phyloP scores from a whole-genome alignment of 2,113 vertebrate species.

The Euleptes europaea region DNA sequence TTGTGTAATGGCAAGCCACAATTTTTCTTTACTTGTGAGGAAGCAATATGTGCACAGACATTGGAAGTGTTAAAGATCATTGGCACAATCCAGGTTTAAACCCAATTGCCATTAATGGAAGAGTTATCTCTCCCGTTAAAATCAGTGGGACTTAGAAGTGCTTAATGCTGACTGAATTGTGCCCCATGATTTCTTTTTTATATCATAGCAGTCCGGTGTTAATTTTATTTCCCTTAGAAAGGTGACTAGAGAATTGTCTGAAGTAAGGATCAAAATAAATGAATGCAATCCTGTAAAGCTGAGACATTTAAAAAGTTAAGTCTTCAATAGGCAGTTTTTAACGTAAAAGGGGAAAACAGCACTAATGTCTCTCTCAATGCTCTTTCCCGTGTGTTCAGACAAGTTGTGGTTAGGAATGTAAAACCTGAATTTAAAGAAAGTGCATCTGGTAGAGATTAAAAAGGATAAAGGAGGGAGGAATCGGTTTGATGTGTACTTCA shows the following conservation, averaged over 20 bases:
- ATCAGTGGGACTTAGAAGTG: not conserved
- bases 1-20: no score
- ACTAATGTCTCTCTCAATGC: constrained; percentile 48
- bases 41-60: not conserved
- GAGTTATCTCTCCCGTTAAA: not conserved
- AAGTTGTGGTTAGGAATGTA: constrained; percentile 61
- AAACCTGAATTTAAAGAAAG: constrained; percentile 67
- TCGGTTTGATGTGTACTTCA: constrained; percentile 66
- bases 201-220: not conserved
- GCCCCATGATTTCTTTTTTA: not conserved
- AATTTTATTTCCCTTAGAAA: constrained; percentile 2
- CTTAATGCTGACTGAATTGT: not conserved
- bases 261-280: constrained; percentile 45
- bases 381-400: constrained; percentile 58
- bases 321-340: constrained; percentile 39
- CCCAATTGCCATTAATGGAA: not conserved
- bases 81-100: not conserved
- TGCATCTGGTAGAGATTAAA: constrained; percentile 69
- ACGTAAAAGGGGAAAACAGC: constrained; percentile 56
- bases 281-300: constrained; percentile 41
- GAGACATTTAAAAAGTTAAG: constrained; percentile 44
- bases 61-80: constrained; percentile 43
- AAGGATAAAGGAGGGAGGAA: constrained; percentile 59
- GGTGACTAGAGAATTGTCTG: constrained; percentile 20
- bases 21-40: no score